Evolutionary conservation across 2,113 vertebrate genomes (phyloP).

Genomic region (Ageneiosus marmoratus): DNA sequence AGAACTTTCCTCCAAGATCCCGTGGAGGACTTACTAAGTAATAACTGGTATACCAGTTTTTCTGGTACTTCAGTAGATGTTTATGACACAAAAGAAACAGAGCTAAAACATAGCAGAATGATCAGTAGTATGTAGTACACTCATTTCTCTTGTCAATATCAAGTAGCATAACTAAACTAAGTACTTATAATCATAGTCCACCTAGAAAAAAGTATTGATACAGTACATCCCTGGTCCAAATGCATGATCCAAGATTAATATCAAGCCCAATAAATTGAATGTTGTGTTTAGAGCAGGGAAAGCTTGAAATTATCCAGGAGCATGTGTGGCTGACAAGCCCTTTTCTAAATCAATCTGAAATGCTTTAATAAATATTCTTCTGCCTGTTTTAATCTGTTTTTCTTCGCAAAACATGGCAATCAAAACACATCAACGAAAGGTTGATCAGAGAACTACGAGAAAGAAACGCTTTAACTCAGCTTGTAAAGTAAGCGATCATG

Average conservation of each 20-base stretch:
- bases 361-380: not conserved
- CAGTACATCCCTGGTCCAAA: not conserved
- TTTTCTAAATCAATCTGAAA: not conserved
- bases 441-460: not conserved
- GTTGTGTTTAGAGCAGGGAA: not conserved
- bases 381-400: not conserved
- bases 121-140: too few relatives aligned
- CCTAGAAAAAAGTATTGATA: not conserved
- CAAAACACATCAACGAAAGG: not conserved
- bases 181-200: not conserved
- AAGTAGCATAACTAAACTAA: too few relatives aligned
- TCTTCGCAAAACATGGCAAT: not conserved
- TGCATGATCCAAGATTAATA: not conserved
- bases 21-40: too few relatives aligned
- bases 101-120: too few relatives aligned
- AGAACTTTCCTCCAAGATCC: too few relatives aligned
- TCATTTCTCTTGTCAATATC: too few relatives aligned
- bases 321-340: not conserved
- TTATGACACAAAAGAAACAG: not conserved
- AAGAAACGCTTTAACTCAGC: not conserved
- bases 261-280: not conserved
- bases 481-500: slow-evolving; percentile 6
- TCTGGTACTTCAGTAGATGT: too few relatives aligned
- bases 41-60: too few relatives aligned
- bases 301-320: not conserved